Conservation (phyloP, 2,797 vertebrate species). For the Tarsius wallacei region DNA sequence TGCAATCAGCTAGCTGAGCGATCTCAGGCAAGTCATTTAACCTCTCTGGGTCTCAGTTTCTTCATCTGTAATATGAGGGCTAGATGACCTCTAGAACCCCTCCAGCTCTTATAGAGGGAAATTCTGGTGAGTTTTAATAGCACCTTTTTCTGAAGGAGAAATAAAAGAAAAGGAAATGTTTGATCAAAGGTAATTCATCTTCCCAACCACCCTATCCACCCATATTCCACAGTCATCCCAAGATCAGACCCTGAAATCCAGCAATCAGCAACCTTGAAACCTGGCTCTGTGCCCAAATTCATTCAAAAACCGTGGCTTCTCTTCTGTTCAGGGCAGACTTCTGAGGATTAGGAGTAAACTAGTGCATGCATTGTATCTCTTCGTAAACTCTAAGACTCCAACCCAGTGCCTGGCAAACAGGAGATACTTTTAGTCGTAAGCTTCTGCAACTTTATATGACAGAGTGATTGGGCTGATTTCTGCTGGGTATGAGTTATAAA, state of each 20-base stretch:
- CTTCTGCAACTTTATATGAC: too few species aligned
- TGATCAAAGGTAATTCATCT: background rate
- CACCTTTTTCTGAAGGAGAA: slow-evolving; percentile 66
- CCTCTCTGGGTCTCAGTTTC: slow-evolving; percentile 50
- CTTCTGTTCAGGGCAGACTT: background rate
- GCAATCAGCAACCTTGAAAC: background rate
- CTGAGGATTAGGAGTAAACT: background rate
- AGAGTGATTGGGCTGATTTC: background rate
- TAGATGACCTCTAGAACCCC: slow-evolving; percentile 6
- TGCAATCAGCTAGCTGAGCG: background rate
- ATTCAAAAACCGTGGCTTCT: background rate
- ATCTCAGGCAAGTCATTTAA: slow-evolving; percentile 36
- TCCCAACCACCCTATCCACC: background rate
- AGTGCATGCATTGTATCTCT: background rate
- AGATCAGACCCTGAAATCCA: background rate
- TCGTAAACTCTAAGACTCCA: background rate
- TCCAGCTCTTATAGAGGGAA: slow-evolving; percentile 33
- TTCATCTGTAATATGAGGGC: slow-evolving; percentile 35
- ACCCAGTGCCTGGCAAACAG: background rate
- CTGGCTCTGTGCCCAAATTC: background rate
- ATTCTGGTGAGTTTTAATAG: slow-evolving; percentile 53
- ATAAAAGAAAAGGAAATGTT: slow-evolving; percentile 37
- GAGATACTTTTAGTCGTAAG: background rate
- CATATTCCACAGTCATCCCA: background rate
- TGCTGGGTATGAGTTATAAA: background rate